phyloP scores from a whole-genome alignment of 92 coral and sea anemone species.

The Siderastrea siderea region DNA sequence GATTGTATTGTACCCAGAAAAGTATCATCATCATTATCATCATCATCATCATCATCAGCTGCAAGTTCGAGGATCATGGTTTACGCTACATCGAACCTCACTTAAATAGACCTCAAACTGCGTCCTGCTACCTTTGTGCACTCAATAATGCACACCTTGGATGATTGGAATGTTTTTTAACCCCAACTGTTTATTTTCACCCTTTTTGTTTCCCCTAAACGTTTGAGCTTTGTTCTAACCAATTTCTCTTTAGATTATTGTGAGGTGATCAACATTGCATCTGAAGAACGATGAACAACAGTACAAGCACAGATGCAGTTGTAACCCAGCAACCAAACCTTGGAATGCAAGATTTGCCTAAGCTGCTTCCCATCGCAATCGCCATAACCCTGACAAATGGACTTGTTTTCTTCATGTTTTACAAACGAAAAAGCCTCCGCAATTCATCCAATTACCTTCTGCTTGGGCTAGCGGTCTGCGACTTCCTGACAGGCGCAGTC shows the following conservation, averaged over 20 bases:
- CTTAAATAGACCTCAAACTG: too few species aligned
- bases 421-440: constrained; percentile 9
- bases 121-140: too few species aligned
- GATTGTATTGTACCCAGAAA: too few species aligned
- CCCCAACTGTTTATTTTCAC: not conserved
- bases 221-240: not conserved
- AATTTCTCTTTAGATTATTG: not conserved
- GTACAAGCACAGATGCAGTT: constrained; percentile 4
- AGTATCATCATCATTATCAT: too few species aligned
- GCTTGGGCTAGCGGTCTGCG: constrained; percentile 48
- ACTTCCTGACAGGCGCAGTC: constrained; percentile 41
- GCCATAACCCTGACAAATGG: constrained; percentile 27
- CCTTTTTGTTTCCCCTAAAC: not conserved
- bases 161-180: too few species aligned
- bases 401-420: constrained; percentile 33
- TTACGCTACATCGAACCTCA: too few species aligned
- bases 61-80: too few species aligned
- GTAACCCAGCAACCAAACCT: not conserved
- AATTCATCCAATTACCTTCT: constrained; percentile 26
- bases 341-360: not conserved
- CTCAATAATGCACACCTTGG: too few species aligned
- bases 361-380: constrained; percentile 32
- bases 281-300: constrained; percentile 14
- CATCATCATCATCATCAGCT: too few species aligned
- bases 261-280: not conserved